Base-by-base conservation (phyloP, 2,888 invertebrate species). In the Loripinus fragilis region DNA sequence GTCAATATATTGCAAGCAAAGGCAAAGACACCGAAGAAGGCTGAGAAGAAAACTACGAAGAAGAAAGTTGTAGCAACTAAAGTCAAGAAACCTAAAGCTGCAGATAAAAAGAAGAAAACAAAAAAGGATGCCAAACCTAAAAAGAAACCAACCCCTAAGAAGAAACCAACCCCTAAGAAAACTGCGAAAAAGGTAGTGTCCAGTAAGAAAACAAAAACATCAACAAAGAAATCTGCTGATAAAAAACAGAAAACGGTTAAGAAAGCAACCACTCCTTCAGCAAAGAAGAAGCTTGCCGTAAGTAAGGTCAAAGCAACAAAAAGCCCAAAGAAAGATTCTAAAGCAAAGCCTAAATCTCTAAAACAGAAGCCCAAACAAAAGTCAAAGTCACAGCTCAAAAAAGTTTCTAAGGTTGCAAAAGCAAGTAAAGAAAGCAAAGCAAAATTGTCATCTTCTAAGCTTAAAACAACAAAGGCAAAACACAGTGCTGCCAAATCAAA, bases 161-260 rank as follows among this genome's bases (percentile, higher is more conserved):
- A 38, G 38, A 80, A 80, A 64, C 50, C 71, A 8, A 20, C 42
- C 8, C n/a, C n/a, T n/a, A n/a, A n/a, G n/a, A n/a, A n/a, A n/a
- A 48, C 45, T 65, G 45, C 38, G 10, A 45, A 33, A 17, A 67
- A 67, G 23, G 42, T 41, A n/a, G 42, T 12, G n/a, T n/a, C 35
- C 17, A 33, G 20, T 2, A 67, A 67, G 67, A 67, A 67, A 28
- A 66, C 50, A 48, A 71, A 71, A 48, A 25, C 64, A 20, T 2
- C 71, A 17, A 45, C 17, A 12, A 68, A 71, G 12, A 64, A 30
- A 25, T 67, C 64, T 15, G 33, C 33, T 69, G 7, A 42, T n/a
- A 45, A 45, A 3, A 67, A 45, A 12, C 38, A 67, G 17, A n/a
- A 8, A 67, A 42, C 65, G n/a, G 60, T 28, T 12, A 60, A 67